Percentiles rank a stretch among this genome's conserved stretches.
These are phyloP conservation scores for Xestia xanthographa DNA, from an alignment of 2,888 invertebrate genomes.

Conservation along the genomic window DNA sequence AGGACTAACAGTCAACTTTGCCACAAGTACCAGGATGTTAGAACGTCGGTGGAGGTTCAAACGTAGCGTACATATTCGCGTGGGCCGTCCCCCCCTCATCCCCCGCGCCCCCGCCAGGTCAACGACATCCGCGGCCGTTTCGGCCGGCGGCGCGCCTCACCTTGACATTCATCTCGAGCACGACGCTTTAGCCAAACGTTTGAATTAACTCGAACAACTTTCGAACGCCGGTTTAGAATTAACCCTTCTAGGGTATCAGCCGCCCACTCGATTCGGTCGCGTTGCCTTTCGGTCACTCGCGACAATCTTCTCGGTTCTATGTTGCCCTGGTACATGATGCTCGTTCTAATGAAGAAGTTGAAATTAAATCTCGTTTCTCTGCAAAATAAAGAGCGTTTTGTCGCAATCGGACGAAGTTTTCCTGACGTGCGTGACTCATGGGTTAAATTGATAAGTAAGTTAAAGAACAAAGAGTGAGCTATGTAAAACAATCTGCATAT, in stretches of 20 bases:
- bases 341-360: conserved; percentile 72
- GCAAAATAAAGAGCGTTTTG: conserved; percentile 46
- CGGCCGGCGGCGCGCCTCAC: conserved; percentile 89
- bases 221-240: conserved; percentile 72
- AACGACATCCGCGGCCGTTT: conserved; percentile 88
- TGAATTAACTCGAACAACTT: conserved; percentile 84
- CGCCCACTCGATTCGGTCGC: conserved; percentile 72
- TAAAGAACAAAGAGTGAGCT: conserved; percentile 60
- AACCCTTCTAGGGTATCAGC: conserved; percentile 66
- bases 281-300: conserved; percentile 68
- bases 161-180: conserved; percentile 90
- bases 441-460: conserved; percentile 59
- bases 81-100: conserved; percentile 84
- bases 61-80: conserved; percentile 88
- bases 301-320: conserved; percentile 70
- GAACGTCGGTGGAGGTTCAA: conserved; percentile 84
- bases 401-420: conserved; percentile 43
- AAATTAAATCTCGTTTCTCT: conserved; percentile 65
- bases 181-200: conserved; percentile 87
- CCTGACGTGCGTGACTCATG: conserved; percentile 60
- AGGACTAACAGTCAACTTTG: conserved; percentile 74
- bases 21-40: conserved; percentile 84
- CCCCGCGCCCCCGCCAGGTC: conserved; percentile 80
- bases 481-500: conserved; percentile 58
- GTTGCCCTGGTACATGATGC: conserved; percentile 71